These are phyloP conservation scores for Oreortyx pictus DNA, from an alignment of 2,797 vertebrate genomes.

Conservation along the genomic window DNA sequence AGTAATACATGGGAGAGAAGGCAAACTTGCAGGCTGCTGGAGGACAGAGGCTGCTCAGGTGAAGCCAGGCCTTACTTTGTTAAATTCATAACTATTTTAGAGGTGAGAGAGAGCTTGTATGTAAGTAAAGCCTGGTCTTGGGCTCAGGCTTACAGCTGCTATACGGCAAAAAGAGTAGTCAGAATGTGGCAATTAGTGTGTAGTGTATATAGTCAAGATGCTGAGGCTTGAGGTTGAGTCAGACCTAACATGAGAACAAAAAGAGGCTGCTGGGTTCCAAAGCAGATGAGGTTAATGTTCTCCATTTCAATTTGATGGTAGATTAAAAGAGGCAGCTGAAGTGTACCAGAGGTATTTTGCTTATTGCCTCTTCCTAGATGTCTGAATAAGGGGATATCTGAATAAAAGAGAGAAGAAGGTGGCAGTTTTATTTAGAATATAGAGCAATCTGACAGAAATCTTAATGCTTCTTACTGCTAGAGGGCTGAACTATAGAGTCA, in stretches of 20 bases:
- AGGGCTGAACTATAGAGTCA: slow-evolving; percentile 61
- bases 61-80: background rate
- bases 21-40: background rate
- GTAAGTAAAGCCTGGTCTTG: background rate
- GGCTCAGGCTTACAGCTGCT: background rate
- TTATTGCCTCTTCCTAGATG: slow-evolving; percentile 44
- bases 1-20: background rate
- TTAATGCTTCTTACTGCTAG: slow-evolving; percentile 48
- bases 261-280: background rate
- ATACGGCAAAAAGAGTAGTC: background rate
- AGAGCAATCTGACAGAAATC: slow-evolving; percentile 56
- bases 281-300: background rate
- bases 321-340: slow-evolving; percentile 24
- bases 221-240: slow-evolving; percentile 25
- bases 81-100: background rate
- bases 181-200: background rate
- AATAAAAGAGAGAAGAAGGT: slow-evolving; percentile 43
- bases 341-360: slow-evolving; percentile 24
- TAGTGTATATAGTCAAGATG: background rate
- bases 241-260: background rate
- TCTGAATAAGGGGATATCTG: background rate
- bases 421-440: slow-evolving; percentile 53
- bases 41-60: background rate
- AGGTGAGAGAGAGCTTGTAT: background rate
- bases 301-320: slow-evolving; percentile 1